These are phyloP conservation scores for Fregetta grallaria DNA, from an alignment of 2,113 vertebrate species.

Conservation along the genomic window DNA sequence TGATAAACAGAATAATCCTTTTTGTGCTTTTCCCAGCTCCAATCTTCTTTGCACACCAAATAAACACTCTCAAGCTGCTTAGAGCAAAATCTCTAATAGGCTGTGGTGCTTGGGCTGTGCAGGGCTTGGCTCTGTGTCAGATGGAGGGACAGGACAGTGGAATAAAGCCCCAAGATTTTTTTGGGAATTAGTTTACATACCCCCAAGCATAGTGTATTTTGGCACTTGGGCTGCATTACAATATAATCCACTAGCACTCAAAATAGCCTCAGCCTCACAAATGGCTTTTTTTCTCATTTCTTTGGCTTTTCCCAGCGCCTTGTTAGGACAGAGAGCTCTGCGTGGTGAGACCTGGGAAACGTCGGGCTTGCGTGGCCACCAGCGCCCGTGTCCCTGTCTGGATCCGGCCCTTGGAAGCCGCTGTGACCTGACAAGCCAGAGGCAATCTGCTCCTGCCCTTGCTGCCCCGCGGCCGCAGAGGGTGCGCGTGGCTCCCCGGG, in stretches of 20 bases:
- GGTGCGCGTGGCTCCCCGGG: accelerated
- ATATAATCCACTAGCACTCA: slow-evolving; percentile 44
- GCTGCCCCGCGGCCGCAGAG: background rate
- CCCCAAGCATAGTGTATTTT: slow-evolving; percentile 67
- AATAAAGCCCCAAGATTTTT: slow-evolving; percentile 48
- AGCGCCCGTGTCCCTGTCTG: background rate
- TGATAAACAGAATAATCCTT: slow-evolving; percentile 72
- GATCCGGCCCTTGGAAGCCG: accelerated
- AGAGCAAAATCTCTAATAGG: slow-evolving; percentile 67
- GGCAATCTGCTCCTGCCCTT: background rate
- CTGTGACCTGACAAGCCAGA: accelerated
- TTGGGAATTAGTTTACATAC: slow-evolving; percentile 56
- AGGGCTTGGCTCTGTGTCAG: slow-evolving; percentile 52
- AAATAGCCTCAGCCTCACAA: slow-evolving; percentile 50
- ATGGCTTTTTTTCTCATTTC: background rate
- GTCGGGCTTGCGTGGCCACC: accelerated
- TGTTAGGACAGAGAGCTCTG: background rate
- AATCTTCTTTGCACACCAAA: slow-evolving; percentile 73
- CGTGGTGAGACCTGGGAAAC: background rate
- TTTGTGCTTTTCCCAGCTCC: slow-evolving; percentile 67
- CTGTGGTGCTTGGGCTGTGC: slow-evolving; percentile 49
- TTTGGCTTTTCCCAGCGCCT: slow-evolving; percentile 47
- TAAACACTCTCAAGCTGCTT: slow-evolving; percentile 74
- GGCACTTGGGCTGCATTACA: slow-evolving; percentile 56
- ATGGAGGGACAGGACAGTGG: slow-evolving; percentile 49